These are phyloP conservation scores for Anagrus nilaparvatae DNA, from an alignment of 1,140 invertebrate species.

Conservation along the genomic window DNA sequence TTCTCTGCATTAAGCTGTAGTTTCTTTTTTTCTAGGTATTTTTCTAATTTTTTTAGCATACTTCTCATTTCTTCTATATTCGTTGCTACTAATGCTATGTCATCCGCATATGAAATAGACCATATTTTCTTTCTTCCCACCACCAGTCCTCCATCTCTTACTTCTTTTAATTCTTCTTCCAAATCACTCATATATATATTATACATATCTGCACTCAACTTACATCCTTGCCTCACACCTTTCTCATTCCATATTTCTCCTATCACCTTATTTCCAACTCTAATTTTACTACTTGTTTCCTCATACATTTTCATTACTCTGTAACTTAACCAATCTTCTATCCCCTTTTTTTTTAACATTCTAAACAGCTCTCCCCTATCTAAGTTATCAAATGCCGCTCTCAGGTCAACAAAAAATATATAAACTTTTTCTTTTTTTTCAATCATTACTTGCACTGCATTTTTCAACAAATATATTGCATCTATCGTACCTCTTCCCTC, in stretches of 20 bases:
- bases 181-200: slow-evolving; percentile 13
- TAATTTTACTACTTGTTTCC: slow-evolving; percentile 6
- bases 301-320: slow-evolving; percentile 7
- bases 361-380: slow-evolving; percentile 6
- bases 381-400: slow-evolving; percentile 13
- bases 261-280: neutral
- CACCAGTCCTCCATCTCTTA: slow-evolving; percentile 4
- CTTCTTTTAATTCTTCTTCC: slow-evolving; percentile 1
- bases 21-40: too few species aligned
- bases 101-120: slow-evolving; percentile 11
- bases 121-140: neutral
- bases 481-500: slow-evolving; percentile 17
- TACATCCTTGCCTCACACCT: slow-evolving; percentile 15
- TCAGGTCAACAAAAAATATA: slow-evolving; percentile 13
- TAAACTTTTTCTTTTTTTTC: slow-evolving; percentile 3
- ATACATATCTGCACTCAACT: slow-evolving; percentile 13
- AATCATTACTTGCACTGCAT: neutral
- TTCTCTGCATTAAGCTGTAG: too few species aligned
- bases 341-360: slow-evolving; percentile 1
- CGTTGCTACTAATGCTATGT: too few species aligned
- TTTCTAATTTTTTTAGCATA: too few species aligned
- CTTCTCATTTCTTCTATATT: neutral
- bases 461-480: slow-evolving; percentile 19
- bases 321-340: neutral
- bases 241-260: slow-evolving; percentile 5